Conservation (phyloP, 2,888 invertebrate species). For the Psylliodes chrysocephalus region DNA sequence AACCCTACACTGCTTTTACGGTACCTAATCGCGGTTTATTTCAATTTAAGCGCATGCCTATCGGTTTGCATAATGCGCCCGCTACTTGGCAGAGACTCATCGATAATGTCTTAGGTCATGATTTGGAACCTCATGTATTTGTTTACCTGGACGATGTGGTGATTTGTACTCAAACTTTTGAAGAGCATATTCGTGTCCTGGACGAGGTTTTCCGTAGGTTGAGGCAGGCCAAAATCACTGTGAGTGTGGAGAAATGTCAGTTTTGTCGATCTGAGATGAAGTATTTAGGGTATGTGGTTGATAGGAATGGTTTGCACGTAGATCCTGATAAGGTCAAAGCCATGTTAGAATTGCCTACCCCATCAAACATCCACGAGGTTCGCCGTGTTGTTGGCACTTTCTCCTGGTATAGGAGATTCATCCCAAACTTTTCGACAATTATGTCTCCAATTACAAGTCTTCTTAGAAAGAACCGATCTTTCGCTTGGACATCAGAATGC, state of each 20-base stretch:
- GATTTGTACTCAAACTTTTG: conserved; percentile 36
- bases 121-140: conserved; percentile 1
- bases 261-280: conserved; percentile 38
- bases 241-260: conserved; percentile 39
- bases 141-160: conserved; percentile 27
- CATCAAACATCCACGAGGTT: too few species aligned
- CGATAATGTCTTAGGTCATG: conserved; percentile 10
- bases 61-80: too few species aligned
- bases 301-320: conserved; percentile 30
- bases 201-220: conserved; percentile 45
- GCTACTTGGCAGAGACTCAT: conserved; percentile 33
- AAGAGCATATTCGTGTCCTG: conserved; percentile 40
- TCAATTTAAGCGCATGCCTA: too few species aligned
- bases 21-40: conserved; percentile 18
- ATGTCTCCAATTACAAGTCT: conserved; percentile 34
- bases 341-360: too few species aligned
- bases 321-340: too few species aligned
- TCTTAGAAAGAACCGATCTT: conserved; percentile 32
- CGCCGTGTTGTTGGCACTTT: not conserved
- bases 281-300: conserved; percentile 43
- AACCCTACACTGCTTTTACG: conserved; percentile 13
- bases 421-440: too few species aligned
- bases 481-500: conserved; percentile 35
- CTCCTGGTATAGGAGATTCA: too few species aligned
- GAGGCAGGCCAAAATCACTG: conserved; percentile 41